Percentiles rank a stretch among this genome's conserved stretches.
These are phyloP conservation scores for Menidia menidia DNA, from an alignment of 2,797 vertebrate species.

Conservation along the genomic window DNA sequence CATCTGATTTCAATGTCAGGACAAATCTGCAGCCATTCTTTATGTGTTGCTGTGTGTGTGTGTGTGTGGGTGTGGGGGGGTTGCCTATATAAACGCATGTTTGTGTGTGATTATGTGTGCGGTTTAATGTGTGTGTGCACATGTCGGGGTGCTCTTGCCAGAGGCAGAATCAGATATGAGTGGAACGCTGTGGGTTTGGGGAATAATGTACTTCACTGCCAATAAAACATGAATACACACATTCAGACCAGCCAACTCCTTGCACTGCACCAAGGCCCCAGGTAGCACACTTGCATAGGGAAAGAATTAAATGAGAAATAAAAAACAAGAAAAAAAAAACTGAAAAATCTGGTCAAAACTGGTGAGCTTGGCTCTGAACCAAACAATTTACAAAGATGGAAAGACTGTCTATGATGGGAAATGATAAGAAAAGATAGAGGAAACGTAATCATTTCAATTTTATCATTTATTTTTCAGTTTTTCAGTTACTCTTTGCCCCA, in stretches of 20 bases:
- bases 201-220: conserved; percentile 79
- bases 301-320: conserved; percentile 22
- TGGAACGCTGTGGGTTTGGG: conserved; percentile 80
- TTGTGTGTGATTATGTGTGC: conserved; percentile 11
- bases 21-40: conserved; percentile 45
- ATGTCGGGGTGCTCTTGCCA: conserved; percentile 55
- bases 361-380: conserved; percentile 2
- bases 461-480: too few species aligned
- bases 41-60: conserved; percentile 8
- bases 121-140: conserved; percentile 19
- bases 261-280: conserved; percentile 49
- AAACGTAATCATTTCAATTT: not conserved
- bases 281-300: conserved; percentile 44
- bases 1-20: conserved; percentile 67
- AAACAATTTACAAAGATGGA: conserved; percentile 5
- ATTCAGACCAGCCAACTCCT: conserved; percentile 69
- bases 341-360: conserved; percentile 23
- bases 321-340: conserved; percentile 27
- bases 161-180: conserved; percentile 80
- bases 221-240: conserved; percentile 84
- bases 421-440: not conserved
- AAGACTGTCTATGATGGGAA: conserved; percentile 8
- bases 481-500: not conserved
- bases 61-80: conserved; percentile 5
- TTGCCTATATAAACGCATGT: conserved; percentile 22